Conservation (phyloP, 2,113 vertebrate genomes). For the Megaleporinus macrocephalus region DNA sequence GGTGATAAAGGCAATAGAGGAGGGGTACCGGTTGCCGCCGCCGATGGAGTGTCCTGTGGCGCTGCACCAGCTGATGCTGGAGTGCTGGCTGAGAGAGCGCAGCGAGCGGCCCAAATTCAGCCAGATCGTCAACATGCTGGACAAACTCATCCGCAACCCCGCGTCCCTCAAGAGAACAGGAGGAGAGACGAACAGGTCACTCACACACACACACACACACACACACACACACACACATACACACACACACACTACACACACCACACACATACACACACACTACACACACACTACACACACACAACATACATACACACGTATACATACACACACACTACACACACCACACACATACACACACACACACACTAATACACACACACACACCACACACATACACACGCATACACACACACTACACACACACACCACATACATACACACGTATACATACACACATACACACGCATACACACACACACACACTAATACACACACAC, state of each 20-base stretch:
- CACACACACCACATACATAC: too few species aligned
- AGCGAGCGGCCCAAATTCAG: conserved; percentile 95
- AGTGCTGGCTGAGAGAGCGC: conserved; percentile 97
- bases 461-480: too few species aligned
- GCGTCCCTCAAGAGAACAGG: conserved; percentile 96
- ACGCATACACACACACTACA: too few species aligned
- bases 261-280: too few species aligned
- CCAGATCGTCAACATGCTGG: conserved; percentile 99
- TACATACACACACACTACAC: too few species aligned
- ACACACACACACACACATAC: conserved; percentile 14
- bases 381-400: too few species aligned
- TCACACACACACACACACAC: conserved; percentile 2
- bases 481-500: too few species aligned
- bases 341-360: too few species aligned
- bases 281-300: too few species aligned
- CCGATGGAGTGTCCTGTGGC: conserved; percentile 98
- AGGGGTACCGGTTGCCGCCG: conserved; percentile 94
- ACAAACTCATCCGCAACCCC: conserved; percentile 98
- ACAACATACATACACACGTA: too few species aligned
- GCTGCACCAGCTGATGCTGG: conserved; percentile 97
- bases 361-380: too few species aligned
- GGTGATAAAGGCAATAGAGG: conserved; percentile 99
- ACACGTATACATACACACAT: too few species aligned
- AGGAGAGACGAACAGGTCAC: conserved; percentile 85
- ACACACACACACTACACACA: not conserved